A percentile compares a stretch with the other conserved stretches of the same genome.
These are phyloP conservation scores for Pangasianodon hypophthalmus DNA, from an alignment of 2,113 vertebrate genomes.

Conservation along the genomic window DNA sequence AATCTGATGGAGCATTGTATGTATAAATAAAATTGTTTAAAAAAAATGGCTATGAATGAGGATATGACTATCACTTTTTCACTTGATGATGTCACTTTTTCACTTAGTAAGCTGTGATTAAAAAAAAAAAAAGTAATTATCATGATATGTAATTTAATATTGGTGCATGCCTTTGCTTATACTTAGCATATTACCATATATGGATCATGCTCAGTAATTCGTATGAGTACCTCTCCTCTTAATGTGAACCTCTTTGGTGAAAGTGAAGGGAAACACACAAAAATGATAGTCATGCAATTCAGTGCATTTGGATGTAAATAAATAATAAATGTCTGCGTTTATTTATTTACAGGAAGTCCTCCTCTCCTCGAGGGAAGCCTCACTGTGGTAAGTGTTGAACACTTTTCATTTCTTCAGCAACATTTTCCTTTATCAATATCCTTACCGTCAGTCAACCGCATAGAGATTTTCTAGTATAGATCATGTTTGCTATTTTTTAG, in stretches of 20 bases:
- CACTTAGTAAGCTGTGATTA: no score
- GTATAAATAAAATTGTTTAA: background rate
- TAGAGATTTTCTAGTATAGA: background rate
- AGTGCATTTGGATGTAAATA: background rate
- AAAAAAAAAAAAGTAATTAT: no score
- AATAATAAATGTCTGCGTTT: background rate
- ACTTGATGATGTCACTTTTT: background rate
- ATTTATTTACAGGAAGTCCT: slow-evolving; percentile 62
- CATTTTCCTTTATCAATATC: background rate
- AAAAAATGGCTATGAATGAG: background rate
- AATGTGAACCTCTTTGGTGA: background rate
- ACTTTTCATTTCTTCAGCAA: background rate
- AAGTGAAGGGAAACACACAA: background rate
- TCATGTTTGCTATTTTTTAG: no score
- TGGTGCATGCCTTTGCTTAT: background rate
- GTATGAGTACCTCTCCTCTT: background rate
- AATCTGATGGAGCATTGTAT: background rate
- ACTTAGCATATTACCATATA: no score
- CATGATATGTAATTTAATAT: background rate
- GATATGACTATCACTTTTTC: background rate
- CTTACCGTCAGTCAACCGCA: background rate
- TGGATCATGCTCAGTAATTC: background rate
- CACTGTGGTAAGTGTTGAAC: slow-evolving; percentile 59
- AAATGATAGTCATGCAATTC: background rate
- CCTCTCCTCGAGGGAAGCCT: slow-evolving; percentile 63